Percentiles rank a stretch among this genome's conserved stretches.
Conservation (phyloP, 2,797 vertebrate genomes). For the Nyctibius grandis region DNA sequence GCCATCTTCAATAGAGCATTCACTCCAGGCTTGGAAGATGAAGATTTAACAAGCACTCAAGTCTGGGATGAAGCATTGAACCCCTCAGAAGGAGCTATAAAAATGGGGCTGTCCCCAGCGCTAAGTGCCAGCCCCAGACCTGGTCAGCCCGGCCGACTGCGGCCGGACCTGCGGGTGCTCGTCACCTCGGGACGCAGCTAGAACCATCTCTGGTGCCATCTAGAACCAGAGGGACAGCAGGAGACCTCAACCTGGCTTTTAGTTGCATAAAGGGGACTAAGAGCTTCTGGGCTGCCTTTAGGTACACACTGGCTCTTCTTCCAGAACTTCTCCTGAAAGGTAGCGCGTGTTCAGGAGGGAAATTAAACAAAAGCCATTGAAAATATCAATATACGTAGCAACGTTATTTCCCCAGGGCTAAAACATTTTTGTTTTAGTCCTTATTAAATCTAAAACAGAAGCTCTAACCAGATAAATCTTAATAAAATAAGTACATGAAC, state of each 20-base stretch:
- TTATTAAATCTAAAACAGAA: background rate
- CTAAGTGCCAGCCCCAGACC: rapidly evolving
- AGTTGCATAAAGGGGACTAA: background rate
- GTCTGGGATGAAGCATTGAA: background rate
- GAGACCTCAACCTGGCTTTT: background rate
- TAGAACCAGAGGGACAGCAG: background rate
- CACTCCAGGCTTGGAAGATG: background rate
- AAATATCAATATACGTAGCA: background rate
- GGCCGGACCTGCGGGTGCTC: background rate
- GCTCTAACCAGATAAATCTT: background rate
- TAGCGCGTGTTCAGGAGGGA: background rate
- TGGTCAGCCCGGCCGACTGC: background rate
- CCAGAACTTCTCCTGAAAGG: background rate
- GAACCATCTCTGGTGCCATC: rapidly evolving
- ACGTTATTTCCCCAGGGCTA: background rate
- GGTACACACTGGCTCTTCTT: background rate
- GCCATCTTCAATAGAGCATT: background rate
- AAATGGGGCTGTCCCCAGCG: background rate
- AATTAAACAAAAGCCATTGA: background rate
- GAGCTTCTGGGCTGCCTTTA: background rate
- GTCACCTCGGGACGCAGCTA: background rate
- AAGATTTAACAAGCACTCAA: background rate
- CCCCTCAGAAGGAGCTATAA: background rate
- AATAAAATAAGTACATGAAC: background rate
- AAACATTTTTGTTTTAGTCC: background rate